Conservation (phyloP, 2,797 vertebrate genomes). For the Spondyliosoma cantharus region DNA sequence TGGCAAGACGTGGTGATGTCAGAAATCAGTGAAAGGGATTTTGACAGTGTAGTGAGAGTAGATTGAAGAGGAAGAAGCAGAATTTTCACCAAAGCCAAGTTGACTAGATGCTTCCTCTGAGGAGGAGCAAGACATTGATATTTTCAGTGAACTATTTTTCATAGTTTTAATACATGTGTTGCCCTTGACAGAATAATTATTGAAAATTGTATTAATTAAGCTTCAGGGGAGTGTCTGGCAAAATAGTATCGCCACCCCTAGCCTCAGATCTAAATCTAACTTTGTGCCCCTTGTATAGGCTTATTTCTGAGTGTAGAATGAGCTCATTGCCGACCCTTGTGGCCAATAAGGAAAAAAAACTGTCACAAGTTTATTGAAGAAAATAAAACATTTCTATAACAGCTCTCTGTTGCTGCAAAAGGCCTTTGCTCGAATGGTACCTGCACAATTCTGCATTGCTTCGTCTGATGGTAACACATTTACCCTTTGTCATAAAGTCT, state of each 20-base stretch:
- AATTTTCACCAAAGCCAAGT: not conserved
- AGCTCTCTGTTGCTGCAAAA: not conserved
- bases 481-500: not conserved
- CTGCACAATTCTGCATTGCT: not conserved
- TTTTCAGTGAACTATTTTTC: not conserved
- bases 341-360: not conserved
- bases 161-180: not conserved
- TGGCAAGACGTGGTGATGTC: not conserved
- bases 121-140: not conserved
- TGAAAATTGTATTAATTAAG: not conserved
- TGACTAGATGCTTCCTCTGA: not conserved
- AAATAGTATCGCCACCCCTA: not conserved
- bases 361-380: not conserved
- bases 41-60: not conserved
- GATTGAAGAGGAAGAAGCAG: not conserved
- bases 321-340: not conserved
- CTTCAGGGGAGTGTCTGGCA: not conserved
- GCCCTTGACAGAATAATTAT: not conserved
- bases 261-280: not conserved
- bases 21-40: not conserved
- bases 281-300: not conserved
- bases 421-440: not conserved
- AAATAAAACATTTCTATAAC: not conserved
- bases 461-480: not conserved
- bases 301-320: not conserved